Evolutionary conservation across 2,888 invertebrate genomes (phyloP).

Genomic region (Acanthopleura granulata): DNA sequence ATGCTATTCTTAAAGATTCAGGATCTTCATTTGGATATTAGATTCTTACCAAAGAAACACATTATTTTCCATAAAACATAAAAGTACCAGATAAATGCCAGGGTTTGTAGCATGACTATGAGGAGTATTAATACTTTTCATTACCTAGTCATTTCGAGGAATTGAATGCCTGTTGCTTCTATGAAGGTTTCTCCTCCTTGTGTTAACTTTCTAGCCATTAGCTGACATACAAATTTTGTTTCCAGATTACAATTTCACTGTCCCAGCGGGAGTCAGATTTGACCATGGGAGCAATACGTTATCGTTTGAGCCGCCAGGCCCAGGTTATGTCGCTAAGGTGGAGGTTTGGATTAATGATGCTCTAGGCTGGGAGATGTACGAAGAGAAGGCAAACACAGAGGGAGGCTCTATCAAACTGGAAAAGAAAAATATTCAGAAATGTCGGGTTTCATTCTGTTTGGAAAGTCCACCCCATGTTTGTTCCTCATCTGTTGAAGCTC

Average conservation of each 20-base stretch:
- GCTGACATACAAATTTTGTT: not conserved
- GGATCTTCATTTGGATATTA: too few species aligned
- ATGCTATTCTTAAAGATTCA: too few species aligned
- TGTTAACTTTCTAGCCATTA: too few species aligned
- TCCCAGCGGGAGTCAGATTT: not conserved
- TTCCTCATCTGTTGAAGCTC: not conserved
- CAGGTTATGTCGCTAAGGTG: not conserved
- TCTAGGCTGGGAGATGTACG: not conserved
- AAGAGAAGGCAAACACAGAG: not conserved
- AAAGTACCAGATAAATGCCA: too few species aligned
- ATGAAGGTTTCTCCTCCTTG: too few species aligned
- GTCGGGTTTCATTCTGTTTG: not conserved
- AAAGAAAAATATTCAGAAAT: not conserved
- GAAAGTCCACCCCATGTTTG: not conserved
- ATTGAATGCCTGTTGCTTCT: too few species aligned
- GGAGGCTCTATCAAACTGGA: not conserved
- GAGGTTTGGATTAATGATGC: not conserved
- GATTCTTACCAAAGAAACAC: too few species aligned
- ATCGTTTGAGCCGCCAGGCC: not conserved
- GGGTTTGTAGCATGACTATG: too few species aligned
- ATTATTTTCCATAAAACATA: too few species aligned
- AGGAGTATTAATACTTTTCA: too few species aligned
- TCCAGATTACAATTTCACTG: not conserved
- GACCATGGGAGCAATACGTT: not conserved
- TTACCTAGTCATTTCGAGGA: too few species aligned